Base-by-base conservation (phyloP, 2,888 invertebrate genomes). In the Apantesis nais region DNA sequence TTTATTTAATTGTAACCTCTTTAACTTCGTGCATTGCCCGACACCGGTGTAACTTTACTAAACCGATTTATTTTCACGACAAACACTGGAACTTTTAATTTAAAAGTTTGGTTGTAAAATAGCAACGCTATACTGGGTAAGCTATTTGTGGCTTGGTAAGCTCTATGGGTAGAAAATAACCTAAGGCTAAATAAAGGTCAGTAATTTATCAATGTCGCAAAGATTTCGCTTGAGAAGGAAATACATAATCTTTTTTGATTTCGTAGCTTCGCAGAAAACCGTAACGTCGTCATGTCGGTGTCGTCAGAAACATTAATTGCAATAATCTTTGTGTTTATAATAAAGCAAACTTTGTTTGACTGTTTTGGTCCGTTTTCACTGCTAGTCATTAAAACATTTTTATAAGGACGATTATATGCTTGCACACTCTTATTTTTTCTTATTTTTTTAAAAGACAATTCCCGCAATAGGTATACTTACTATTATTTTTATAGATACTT, bases 31-130 rank as follows among this genome's bases (percentile, higher is more conserved):
- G 73, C 74, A 78, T 39, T 65, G 14, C 60, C 66, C 67, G 66
- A 71, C 64, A 66, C 64, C 44, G 73, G 71, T 64, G 73, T 75
- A 74, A 71, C 77, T 80, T 67, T 69, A 75, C 80, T 82, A 86
- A 86, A 85, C 82, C 84, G 77, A 86, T 83, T 85, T 76, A 83
- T 86, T 85, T 83, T 76, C 73, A 74, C 72, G 74, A 70, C 74
- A 70, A 71, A 80, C 77, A 79, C 70, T 70, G 65, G 44, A 86
- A 88, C 86, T 88, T 87, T 86, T 84, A 83, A 87, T 84, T 83
- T 77, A 68, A 74, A 84, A 82, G 74, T 82, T 83, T 74, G 74
- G 62, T 67, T 41, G 25, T 65, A 79, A 76, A 70, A 72, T 65
- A 58, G 12, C 44, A 66, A 65, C 14, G 19, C 9, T 31, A 66